phyloP scores from a whole-genome alignment of 2,888 invertebrate genomes.

The Siphonodentalium dalli region DNA sequence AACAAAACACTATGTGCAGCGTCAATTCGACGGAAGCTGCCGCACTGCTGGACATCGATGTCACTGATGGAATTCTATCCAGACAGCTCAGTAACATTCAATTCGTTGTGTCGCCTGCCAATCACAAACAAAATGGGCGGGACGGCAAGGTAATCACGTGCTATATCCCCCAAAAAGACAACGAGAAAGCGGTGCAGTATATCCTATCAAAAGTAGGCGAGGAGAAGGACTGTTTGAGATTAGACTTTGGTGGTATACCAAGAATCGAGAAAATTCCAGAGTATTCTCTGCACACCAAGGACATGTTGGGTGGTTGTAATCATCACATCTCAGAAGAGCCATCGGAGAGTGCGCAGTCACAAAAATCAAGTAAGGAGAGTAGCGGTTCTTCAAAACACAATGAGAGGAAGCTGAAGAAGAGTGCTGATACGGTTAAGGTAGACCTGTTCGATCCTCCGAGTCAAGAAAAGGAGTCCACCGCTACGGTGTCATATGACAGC shows the following conservation, averaged over 20 bases:
- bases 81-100: constrained; percentile 50
- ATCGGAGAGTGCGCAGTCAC: constrained; percentile 48
- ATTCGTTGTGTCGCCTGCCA: constrained; percentile 44
- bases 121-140: constrained; percentile 41
- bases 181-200: constrained; percentile 49
- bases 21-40: constrained; percentile 53
- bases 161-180: constrained; percentile 49
- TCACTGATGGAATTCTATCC: constrained; percentile 46
- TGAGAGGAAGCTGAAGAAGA: constrained; percentile 47
- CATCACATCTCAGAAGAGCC: constrained; percentile 32
- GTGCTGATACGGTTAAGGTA: constrained; percentile 46
- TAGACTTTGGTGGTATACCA: constrained; percentile 45
- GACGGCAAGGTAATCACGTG: constrained; percentile 48
- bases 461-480: constrained; percentile 58
- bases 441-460: constrained; percentile 59
- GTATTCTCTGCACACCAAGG: constrained; percentile 3
- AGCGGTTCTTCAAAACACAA: constrained; percentile 36
- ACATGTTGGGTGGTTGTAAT: background rate
- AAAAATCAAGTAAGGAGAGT: constrained; percentile 40
- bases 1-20: constrained; percentile 45
- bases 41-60: constrained; percentile 54
- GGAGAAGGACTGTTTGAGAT: constrained; percentile 46
- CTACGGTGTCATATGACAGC: constrained; percentile 58
- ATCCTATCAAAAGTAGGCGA: constrained; percentile 54
- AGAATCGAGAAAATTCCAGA: constrained; percentile 7